Evolutionary conservation across 2,888 invertebrate species (phyloP), one percentile per base, ranked within the genome.

Genomic region (Lissocephala sabroskyi): DNA sequence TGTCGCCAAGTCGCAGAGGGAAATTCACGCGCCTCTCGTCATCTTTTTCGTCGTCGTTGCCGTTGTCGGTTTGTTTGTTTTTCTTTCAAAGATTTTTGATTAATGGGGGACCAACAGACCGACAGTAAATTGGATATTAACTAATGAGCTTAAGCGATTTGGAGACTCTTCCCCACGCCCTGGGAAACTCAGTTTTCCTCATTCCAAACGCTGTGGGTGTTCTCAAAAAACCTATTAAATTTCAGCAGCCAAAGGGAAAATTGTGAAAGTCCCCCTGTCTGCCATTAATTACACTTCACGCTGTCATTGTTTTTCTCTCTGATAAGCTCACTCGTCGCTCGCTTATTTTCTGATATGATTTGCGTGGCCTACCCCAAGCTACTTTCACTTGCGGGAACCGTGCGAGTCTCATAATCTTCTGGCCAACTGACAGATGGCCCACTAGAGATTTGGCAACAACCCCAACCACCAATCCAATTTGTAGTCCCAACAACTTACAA

Each of bases 111-210:
- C 43, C 30, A 16, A 35, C 44, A 37, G 47, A 28, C 14, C 29
- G 5, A 13, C 70, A 76, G 3, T 76, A 70, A 70, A 70, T 76
- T 70, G 68, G 77, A 70, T 70, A 70, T 70, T 76, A 70, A 73
- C 77, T 70, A 70, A 68, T 68, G 68, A 76, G 68, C 76, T 68
- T 68, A 68, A 67, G 62, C 49, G 68, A 76, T 76, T 59, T 49
- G 37, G 49, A 50, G 33, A 46, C 62, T 28, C 16, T 28, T 4
- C 16, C 11, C 10, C 37, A n/a, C 18, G 10, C 11, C 10, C 16
- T 35, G 16, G 10, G 35, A 35, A 35, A 35, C 35, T 3, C 30
- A 35, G 23, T 41, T 36, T 56, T 41, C 9, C 7, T 4, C n/a
- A n/a, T n/a, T n/a, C 42, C 33, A 36, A 17, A 9, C 52, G 41